phyloP scores from a whole-genome alignment of 2,797 vertebrate genomes.

The Danio tinwini region DNA sequence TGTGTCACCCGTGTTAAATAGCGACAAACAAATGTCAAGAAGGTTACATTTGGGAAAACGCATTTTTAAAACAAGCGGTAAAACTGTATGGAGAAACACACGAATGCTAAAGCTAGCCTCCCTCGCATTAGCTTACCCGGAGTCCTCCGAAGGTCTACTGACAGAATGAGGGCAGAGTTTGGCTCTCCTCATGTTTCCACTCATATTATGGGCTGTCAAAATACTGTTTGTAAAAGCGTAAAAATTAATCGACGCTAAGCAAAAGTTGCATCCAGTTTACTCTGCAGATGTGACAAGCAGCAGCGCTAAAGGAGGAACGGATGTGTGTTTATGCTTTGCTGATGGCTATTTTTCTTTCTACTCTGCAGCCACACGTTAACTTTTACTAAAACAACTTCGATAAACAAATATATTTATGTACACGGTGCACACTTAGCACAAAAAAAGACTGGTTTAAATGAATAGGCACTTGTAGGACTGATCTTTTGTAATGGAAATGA shows the following conservation, averaged over 20 bases:
- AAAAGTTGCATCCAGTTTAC: conserved; percentile 76
- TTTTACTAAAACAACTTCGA: conserved; percentile 72
- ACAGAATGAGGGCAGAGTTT: conserved; percentile 76
- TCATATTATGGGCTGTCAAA: conserved; percentile 70
- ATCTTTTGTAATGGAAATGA: not conserved
- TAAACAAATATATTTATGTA: conserved; percentile 78
- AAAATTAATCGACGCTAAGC: conserved; percentile 72
- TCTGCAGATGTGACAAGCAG: conserved; percentile 75
- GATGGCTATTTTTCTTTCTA: conserved; percentile 72
- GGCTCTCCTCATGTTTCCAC: conserved; percentile 57
- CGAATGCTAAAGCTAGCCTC: not conserved
- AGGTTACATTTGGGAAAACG: not conserved
- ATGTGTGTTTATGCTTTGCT: conserved; percentile 71
- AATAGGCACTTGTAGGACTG: conserved; percentile 3
- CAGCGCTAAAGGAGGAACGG: conserved; percentile 57
- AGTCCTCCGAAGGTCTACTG: conserved; percentile 57
- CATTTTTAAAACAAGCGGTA: not conserved
- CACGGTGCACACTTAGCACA: conserved; percentile 59
- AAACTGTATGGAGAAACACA: not conserved
- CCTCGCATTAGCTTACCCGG: conserved; percentile 10
- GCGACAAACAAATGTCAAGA: too few species aligned
- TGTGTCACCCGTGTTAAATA: too few species aligned
- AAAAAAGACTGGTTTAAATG: not conserved
- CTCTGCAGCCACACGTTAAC: conserved; percentile 60
- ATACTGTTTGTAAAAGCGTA: conserved; percentile 66